Evolutionary conservation across 1,140 invertebrate genomes (phyloP), one percentile per base, ranked within the genome.

Genomic region (Drosophila miranda): DNA sequence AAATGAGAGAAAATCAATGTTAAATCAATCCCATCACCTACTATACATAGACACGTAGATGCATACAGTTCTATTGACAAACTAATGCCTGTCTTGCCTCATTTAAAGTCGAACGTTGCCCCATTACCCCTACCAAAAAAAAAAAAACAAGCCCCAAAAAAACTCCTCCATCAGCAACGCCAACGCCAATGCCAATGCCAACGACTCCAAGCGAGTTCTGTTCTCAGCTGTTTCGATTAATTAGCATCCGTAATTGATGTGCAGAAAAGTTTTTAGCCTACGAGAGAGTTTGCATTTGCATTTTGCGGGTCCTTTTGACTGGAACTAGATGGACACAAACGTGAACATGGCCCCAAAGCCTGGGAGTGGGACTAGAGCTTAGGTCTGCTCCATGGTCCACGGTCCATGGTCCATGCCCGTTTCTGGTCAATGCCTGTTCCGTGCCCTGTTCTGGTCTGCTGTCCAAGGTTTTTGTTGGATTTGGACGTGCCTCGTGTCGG

Each of bases 191-290:
- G 34, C 9, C 34, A 38, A 13, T 3, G 34, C 34, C 34, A 38
- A 38, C 11, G 11, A 53, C 19, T 21, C 48, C 41, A 41, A 52
- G 38, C 49, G 38, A 54, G 38, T 19, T 62, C 60, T 42, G 30
- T 52, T 45, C 64, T 81, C 68, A 87, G 72, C 73, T 87, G 78
- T 83, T 89, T 63, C 78, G 78, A 87, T 89, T 89, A 89, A 89
- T 89, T 89, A 89, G 87, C 82, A 89, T 79, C 51, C 76, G 87
- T 89, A 89, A 89, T 89, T 89, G 87, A 89, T 89, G 87, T 83
- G 71, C 64, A 78, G 59, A 81, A 89, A 89, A 89, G 67, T 71
- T 86, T 69, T 73, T 38, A 38, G 70, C 63, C 87, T 74, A 77
- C 82, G 59, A 83, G 68, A 34, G 44, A 34, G 44, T 72, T 68